Conservation (phyloP, 2,797 vertebrate species). For the Acipenser oxyrinchus region DNA sequence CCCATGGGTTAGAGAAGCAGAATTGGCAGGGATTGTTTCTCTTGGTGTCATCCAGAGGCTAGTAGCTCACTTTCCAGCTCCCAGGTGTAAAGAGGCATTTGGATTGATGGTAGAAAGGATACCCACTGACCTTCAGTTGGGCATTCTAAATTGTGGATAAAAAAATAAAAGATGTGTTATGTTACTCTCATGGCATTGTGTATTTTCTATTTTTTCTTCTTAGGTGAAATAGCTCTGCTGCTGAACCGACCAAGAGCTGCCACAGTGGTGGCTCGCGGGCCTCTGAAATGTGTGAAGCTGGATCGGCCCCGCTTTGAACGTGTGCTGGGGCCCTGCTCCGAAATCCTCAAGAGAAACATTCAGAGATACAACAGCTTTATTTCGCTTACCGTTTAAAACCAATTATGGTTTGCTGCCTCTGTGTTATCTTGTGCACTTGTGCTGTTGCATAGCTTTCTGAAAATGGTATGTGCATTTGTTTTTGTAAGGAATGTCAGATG, state of each 20-base stretch:
- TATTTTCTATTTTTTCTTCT: not conserved
- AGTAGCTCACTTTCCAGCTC: no score
- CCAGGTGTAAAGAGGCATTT: no score
- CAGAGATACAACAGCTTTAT: constrained; percentile 98
- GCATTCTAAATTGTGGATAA: no score
- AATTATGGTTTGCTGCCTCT: constrained; percentile 35
- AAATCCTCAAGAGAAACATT: constrained; percentile 95
- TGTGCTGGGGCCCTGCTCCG: constrained; percentile 87
- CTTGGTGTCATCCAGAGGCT: no score
- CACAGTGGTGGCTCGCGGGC: constrained; percentile 84
- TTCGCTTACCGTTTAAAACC: constrained; percentile 81
- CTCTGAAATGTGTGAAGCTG: constrained; percentile 90
- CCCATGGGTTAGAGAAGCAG: no score
- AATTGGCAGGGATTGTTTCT: no score
- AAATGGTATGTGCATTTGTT: constrained; percentile 36
- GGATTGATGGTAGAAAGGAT: no score
- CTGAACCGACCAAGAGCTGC: constrained; percentile 85
- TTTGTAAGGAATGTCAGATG: constrained; percentile 32
- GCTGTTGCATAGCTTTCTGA: constrained; percentile 66
- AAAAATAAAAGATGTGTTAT: no score
- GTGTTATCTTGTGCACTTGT: constrained; percentile 54
- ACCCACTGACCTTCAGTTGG: no score
- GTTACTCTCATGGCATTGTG: not conserved
- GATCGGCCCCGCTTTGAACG: constrained; percentile 90
- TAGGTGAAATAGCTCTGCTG: constrained; percentile 86